A percentile compares a stretch with the other conserved stretches of the same genome.
Evolutionary conservation across 2,888 invertebrate species (phyloP).

Genomic region (Tortricodes alternella): DNA sequence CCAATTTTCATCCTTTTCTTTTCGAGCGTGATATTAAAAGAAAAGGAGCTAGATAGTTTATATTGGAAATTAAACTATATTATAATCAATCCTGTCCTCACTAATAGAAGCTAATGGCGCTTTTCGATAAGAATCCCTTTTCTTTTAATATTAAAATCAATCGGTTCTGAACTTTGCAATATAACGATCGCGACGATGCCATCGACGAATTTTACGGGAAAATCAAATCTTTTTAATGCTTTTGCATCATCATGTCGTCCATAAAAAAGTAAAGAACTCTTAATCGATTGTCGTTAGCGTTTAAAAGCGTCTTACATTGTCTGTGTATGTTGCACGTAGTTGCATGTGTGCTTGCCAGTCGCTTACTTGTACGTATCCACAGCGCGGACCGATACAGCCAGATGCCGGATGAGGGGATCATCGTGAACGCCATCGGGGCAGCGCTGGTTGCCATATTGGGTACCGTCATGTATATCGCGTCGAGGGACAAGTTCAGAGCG

Average conservation of each 20-base stretch:
- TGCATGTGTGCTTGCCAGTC: conserved; percentile 37
- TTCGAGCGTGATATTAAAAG: background rate
- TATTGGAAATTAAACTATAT: too few relatives aligned
- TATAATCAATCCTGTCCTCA: too few relatives aligned
- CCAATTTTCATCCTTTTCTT: background rate
- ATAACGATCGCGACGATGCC: conserved; percentile 10
- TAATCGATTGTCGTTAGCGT: conserved; percentile 11
- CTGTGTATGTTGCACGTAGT: conserved; percentile 24
- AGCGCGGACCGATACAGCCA: conserved; percentile 80
- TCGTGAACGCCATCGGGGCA: conserved; percentile 87
- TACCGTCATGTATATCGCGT: conserved; percentile 85
- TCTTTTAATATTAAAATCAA: background rate
- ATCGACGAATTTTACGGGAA: background rate
- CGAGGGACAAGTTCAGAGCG: conserved; percentile 81
- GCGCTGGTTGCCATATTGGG: conserved; percentile 85
- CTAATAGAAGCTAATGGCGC: too few relatives aligned
- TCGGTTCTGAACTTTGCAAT: background rate
- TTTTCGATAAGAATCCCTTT: too few relatives aligned
- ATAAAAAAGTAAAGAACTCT: too few relatives aligned
- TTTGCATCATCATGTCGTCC: background rate
- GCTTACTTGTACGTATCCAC: conserved; percentile 69
- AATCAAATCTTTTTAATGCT: too few relatives aligned
- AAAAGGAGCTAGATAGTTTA: background rate
- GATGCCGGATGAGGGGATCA: conserved; percentile 85
- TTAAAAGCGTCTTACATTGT: background rate